Conservation (phyloP, 2,888 invertebrate species). For the Drosophila lacicola region DNA sequence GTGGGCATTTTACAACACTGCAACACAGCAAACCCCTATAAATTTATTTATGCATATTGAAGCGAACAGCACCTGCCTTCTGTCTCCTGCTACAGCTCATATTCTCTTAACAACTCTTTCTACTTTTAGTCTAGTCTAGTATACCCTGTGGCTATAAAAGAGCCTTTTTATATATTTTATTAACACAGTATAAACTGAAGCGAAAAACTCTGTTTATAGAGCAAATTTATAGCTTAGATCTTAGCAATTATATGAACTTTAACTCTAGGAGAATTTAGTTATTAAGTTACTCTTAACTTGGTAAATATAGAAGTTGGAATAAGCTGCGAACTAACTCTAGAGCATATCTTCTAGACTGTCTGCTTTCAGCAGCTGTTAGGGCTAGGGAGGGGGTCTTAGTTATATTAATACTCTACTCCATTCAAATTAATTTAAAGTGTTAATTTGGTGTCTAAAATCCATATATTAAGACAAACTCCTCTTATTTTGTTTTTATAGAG, state of each 20-base stretch:
- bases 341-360: neutral
- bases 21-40: slow-evolving; percentile 7
- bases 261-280: no score
- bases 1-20: slow-evolving; percentile 55
- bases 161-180: no score
- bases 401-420: no score
- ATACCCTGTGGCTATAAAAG: slow-evolving; percentile 21
- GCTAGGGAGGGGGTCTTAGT: neutral
- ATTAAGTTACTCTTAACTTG: no score
- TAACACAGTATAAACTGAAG: no score
- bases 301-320: no score
- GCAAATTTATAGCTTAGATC: no score
- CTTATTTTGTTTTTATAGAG: neutral
- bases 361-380: neutral
- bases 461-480: no score
- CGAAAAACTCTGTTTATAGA: no score
- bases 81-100: slow-evolving; percentile 33
- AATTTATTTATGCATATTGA: slow-evolving; percentile 18
- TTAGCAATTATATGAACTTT: no score
- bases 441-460: neutral
- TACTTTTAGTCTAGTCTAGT: slow-evolving; percentile 41
- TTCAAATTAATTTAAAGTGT: neutral
- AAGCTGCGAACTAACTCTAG: no score
- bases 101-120: slow-evolving; percentile 73
- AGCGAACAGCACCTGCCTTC: neutral